Evolutionary conservation across 2,797 vertebrate species (phyloP).

Genomic region (Philypnodon macrostomus): DNA sequence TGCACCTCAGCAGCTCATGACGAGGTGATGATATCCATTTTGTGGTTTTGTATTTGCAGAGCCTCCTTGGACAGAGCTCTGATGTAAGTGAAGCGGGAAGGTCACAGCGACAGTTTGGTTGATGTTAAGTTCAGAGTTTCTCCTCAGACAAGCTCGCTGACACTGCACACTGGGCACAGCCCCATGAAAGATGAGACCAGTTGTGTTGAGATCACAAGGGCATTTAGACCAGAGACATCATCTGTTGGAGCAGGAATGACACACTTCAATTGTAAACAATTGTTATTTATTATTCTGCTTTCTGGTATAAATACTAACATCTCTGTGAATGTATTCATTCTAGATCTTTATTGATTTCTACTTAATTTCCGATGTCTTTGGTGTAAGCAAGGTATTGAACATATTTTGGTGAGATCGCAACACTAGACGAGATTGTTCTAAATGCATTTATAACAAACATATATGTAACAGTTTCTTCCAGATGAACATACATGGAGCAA

Average conservation of each 20-base stretch:
- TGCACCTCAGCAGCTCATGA: slow-evolving; percentile 37
- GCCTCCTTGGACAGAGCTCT: slow-evolving; percentile 20
- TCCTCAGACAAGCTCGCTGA: slow-evolving; percentile 67
- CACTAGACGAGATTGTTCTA: no score
- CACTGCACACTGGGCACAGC: slow-evolving; percentile 51
- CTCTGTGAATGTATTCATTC: no score
- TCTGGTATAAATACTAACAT: no score
- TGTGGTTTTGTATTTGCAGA: slow-evolving; percentile 49
- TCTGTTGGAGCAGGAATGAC: not conserved
- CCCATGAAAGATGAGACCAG: slow-evolving; percentile 69
- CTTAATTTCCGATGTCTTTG: no score
- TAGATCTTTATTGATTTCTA: no score
- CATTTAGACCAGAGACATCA: slow-evolving; percentile 23
- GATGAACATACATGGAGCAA: no score
- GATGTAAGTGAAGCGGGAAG: slow-evolving; percentile 64
- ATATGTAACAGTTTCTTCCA: no score
- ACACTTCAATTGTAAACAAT: no score
- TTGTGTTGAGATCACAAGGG: slow-evolving; percentile 60
- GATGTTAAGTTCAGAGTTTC: slow-evolving; percentile 62
- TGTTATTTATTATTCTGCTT: no score
- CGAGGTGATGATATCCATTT: slow-evolving; percentile 28
- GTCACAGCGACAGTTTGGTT: slow-evolving; percentile 50
- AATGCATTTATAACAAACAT: no score
- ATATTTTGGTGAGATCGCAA: no score
- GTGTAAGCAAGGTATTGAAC: no score